Percentiles rank a stretch among this genome's conserved stretches.
These are phyloP conservation scores for Pomatorhinus ruficollis DNA, from an alignment of 2,113 vertebrate genomes.

Conservation along the genomic window DNA sequence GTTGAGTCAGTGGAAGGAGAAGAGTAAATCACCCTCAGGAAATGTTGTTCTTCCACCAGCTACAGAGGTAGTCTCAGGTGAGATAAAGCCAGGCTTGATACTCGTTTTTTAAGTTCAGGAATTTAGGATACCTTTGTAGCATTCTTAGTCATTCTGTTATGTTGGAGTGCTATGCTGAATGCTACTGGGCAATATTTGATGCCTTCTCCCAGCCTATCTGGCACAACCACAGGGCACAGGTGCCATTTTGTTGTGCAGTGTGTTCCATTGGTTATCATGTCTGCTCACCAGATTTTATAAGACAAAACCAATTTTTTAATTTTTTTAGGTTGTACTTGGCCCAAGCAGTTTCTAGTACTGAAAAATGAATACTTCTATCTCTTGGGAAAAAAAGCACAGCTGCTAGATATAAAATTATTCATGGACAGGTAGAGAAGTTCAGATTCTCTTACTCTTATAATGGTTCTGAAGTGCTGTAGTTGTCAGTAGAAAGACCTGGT, in stretches of 20 bases:
- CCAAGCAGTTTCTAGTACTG: not conserved
- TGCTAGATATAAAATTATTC: conserved; percentile 29
- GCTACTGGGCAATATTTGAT: not conserved
- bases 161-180: not conserved
- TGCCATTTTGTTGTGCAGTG: not conserved
- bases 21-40: not conserved
- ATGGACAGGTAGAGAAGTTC: conserved; percentile 17
- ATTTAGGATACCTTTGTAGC: not conserved
- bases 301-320: not conserved
- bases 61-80: not conserved
- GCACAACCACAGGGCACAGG: not conserved
- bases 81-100: not conserved
- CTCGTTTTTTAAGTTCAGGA: not conserved
- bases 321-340: not conserved
- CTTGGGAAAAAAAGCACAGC: not conserved
- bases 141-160: not conserved
- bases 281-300: not conserved
- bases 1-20: not conserved
- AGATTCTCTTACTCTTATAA: not conserved
- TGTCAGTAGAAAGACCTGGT: not conserved
- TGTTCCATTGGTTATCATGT: not conserved
- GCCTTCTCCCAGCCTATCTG: not conserved
- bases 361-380: not conserved
- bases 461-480: not conserved
- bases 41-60: not conserved